phyloP scores from a whole-genome alignment of 2,888 invertebrate genomes.

The Drosophila merina region DNA sequence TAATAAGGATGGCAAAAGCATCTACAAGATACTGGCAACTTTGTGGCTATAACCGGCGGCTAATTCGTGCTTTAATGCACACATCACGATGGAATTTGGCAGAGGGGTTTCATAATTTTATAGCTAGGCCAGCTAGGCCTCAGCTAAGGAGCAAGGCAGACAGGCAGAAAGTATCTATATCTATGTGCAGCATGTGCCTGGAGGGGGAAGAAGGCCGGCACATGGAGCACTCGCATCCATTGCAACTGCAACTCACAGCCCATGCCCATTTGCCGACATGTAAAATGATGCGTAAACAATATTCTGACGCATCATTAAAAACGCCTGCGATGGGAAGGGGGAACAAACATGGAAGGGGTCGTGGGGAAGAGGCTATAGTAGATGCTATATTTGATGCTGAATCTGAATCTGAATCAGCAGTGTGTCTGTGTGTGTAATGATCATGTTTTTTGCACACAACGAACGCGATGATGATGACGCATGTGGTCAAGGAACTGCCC shows the following conservation, averaged over 20 bases:
- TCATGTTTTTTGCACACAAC: slow-evolving; percentile 58
- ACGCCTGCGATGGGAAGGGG: slow-evolving; percentile 58
- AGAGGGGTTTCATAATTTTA: slow-evolving; percentile 61
- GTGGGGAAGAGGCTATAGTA: slow-evolving; percentile 32
- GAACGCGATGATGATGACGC: slow-evolving; percentile 76
- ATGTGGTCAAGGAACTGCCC: slow-evolving; percentile 63
- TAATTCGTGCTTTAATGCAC: slow-evolving; percentile 65
- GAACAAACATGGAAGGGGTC: neutral
- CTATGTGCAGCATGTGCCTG: slow-evolving; percentile 28
- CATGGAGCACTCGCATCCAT: slow-evolving; percentile 12
- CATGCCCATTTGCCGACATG: slow-evolving; percentile 68
- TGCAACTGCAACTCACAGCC: slow-evolving; percentile 13
- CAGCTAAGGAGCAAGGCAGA: neutral
- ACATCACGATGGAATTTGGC: slow-evolving; percentile 65
- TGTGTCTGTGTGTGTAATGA: slow-evolving; percentile 42
- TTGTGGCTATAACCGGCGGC: slow-evolving; percentile 43
- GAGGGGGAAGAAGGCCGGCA: slow-evolving; percentile 6
- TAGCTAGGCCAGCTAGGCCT: slow-evolving; percentile 27
- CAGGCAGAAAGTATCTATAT: slow-evolving; percentile 9
- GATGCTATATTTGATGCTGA: slow-evolving; percentile 27
- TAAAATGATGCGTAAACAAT: slow-evolving; percentile 80
- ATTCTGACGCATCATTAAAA: slow-evolving; percentile 80
- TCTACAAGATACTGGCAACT: slow-evolving; percentile 14
- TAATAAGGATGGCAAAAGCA: slow-evolving; percentile 21
- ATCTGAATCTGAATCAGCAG: slow-evolving; percentile 41